These are phyloP conservation scores for Cynocephalus volans DNA, from an alignment of 2,113 vertebrate genomes.

Conservation along the genomic window DNA sequence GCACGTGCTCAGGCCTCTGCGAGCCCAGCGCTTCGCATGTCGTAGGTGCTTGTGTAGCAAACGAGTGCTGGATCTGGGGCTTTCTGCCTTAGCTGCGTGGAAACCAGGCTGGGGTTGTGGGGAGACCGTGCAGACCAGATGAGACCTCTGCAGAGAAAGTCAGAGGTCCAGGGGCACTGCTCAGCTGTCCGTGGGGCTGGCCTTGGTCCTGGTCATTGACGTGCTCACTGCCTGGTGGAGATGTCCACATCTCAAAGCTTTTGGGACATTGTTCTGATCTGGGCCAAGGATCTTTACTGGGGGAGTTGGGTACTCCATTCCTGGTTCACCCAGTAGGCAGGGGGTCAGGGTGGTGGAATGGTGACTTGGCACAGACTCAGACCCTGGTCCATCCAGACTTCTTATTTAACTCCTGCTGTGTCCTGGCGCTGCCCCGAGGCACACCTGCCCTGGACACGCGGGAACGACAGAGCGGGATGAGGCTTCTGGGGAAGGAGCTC, in stretches of 20 bases:
- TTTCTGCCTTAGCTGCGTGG: fast-evolving
- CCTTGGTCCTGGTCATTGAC: fast-evolving
- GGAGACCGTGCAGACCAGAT: fast-evolving
- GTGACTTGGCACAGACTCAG: fast-evolving
- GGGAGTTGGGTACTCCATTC: fast-evolving
- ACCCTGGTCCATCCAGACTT: fast-evolving
- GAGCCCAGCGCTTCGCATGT: fast-evolving
- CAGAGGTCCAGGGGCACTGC: fast-evolving
- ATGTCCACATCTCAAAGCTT: fast-evolving
- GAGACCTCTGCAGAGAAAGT: not conserved
- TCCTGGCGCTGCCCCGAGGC: fast-evolving
- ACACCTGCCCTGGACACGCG: fast-evolving
- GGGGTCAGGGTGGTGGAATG: fast-evolving
- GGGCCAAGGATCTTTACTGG: not conserved
- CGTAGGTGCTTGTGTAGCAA: fast-evolving
- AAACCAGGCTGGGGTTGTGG: fast-evolving
- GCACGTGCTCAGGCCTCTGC: not conserved
- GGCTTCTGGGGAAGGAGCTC: fast-evolving
- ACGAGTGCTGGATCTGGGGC: not conserved
- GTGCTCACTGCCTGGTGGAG: fast-evolving
- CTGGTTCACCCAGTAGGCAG: fast-evolving
- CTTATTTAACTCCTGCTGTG: fast-evolving
- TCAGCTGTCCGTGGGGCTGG: fast-evolving
- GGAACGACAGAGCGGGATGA: fast-evolving
- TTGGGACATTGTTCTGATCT: fast-evolving